phyloP scores from a whole-genome alignment of 2,888 invertebrate species.

The Agonopterix arenella region DNA sequence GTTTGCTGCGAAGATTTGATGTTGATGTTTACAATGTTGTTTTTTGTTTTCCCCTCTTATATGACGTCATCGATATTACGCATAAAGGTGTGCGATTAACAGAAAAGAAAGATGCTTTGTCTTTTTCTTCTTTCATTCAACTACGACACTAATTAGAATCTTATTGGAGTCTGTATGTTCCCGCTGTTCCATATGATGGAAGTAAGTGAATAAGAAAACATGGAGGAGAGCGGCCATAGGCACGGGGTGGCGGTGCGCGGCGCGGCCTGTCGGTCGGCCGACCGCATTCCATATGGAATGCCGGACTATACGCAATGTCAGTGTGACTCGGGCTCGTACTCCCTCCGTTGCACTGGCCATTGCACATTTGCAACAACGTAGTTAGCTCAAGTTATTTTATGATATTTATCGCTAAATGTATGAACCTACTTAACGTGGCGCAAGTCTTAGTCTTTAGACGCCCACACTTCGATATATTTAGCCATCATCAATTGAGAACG shows the following conservation, averaged over 20 bases:
- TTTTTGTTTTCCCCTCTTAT: slow-evolving; percentile 3
- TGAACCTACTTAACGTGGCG: slow-evolving; percentile 14
- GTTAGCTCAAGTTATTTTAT: not conserved
- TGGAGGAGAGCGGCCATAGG: slow-evolving; percentile 54
- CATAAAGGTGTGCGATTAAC: not conserved
- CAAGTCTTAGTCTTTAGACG: slow-evolving; percentile 30
- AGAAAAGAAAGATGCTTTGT: too few relatives aligned
- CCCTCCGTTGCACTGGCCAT: slow-evolving; percentile 29
- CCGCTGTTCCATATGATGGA: slow-evolving; percentile 66
- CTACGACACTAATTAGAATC: slow-evolving; percentile 35
- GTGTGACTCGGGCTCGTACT: slow-evolving; percentile 52
- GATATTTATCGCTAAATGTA: not conserved
- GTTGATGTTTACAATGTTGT: slow-evolving; percentile 7
- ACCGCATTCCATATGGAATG: slow-evolving; percentile 75
- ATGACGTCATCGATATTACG: slow-evolving; percentile 36
- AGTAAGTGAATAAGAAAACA: slow-evolving; percentile 66
- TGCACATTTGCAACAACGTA: slow-evolving; percentile 39
- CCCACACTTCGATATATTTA: not conserved
- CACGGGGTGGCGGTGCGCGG: slow-evolving; percentile 32
- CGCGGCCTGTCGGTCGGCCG: slow-evolving; percentile 56
- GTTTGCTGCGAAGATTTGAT: not conserved
- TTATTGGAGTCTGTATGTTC: slow-evolving; percentile 58
- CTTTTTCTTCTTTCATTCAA: not conserved
- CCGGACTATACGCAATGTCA: slow-evolving; percentile 74
- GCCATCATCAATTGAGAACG: not conserved